A percentile compares a stretch with the other conserved stretches of the same genome.
phyloP scores from a whole-genome alignment of 2,113 vertebrate species.

The Anoplopoma fimbria region DNA sequence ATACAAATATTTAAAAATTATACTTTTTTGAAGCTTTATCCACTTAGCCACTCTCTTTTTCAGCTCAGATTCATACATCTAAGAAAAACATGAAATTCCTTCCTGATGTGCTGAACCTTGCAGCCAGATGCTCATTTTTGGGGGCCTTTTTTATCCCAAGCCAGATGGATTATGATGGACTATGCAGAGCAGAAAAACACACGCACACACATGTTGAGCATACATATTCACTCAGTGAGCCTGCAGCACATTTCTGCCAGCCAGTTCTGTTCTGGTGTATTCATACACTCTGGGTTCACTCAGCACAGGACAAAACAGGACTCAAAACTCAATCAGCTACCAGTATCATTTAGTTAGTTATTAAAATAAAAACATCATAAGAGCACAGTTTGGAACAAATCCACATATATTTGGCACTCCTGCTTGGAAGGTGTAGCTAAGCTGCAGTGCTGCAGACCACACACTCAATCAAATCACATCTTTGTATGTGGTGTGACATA shows the following conservation, averaged over 20 bases:
- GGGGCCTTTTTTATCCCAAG: constrained; percentile 38
- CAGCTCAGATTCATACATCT: constrained; percentile 15
- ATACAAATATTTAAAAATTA: constrained; percentile 21
- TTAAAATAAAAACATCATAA: background rate
- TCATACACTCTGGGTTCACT: background rate
- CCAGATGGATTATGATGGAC: constrained; percentile 27
- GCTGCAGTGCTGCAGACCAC: background rate
- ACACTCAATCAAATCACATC: background rate
- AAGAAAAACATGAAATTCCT: constrained; percentile 43
- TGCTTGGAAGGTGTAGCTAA: background rate
- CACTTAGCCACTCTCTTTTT: background rate
- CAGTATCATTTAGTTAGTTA: background rate
- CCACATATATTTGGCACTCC: background rate
- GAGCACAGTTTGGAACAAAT: no score
- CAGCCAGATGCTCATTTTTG: constrained; percentile 67
- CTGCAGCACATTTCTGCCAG: background rate
- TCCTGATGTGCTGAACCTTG: constrained; percentile 42
- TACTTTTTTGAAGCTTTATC: background rate
- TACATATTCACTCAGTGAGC: constrained; percentile 14
- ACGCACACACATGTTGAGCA: constrained; percentile 1
- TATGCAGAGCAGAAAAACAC: background rate
- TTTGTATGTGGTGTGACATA: background rate
- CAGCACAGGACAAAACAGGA: background rate
- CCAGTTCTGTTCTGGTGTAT: background rate
- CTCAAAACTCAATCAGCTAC: background rate